Evolutionary conservation across 2,888 invertebrate species (phyloP).

Genomic region (Tiliacea aurago): DNA sequence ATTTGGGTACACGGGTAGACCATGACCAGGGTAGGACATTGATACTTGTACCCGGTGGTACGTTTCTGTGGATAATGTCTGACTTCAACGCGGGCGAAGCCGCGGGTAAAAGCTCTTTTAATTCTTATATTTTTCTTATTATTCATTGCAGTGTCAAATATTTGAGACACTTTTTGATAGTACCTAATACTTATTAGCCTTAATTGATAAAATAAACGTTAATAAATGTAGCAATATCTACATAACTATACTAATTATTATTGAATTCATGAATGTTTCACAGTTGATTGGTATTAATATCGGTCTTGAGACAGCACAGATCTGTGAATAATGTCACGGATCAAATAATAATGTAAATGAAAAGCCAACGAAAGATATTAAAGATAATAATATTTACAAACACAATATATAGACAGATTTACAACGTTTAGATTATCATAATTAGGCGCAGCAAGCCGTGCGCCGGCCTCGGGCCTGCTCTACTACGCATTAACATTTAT

Average conservation of each 20-base stretch:
- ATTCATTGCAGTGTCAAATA: constrained; percentile 11
- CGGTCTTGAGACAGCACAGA: constrained; percentile 14
- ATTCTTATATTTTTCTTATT: too few species aligned
- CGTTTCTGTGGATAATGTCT: too few species aligned
- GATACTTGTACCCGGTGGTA: too few species aligned
- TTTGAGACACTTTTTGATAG: background rate
- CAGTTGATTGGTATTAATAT: constrained; percentile 8
- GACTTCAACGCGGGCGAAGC: too few species aligned
- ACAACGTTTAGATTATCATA: constrained; percentile 60
- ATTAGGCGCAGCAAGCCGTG: constrained; percentile 26
- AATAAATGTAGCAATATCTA: constrained; percentile 10
- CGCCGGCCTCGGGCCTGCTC: background rate
- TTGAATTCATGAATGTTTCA: background rate
- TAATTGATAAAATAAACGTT: constrained; percentile 22
- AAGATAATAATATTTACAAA: constrained; percentile 47
- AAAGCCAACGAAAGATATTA: constrained; percentile 39
- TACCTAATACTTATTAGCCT: constrained; percentile 14
- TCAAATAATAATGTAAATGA: constrained; percentile 26
- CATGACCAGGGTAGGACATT: too few species aligned
- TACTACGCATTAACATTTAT: constrained; percentile 49
- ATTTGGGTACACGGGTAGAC: too few species aligned
- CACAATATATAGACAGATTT: constrained; percentile 55
- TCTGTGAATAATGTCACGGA: constrained; percentile 25
- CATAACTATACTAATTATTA: constrained; percentile 17
- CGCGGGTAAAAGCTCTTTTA: too few species aligned